Base-by-base conservation (phyloP, 2,113 vertebrate genomes). In the Daubentonia madagascariensis region DNA sequence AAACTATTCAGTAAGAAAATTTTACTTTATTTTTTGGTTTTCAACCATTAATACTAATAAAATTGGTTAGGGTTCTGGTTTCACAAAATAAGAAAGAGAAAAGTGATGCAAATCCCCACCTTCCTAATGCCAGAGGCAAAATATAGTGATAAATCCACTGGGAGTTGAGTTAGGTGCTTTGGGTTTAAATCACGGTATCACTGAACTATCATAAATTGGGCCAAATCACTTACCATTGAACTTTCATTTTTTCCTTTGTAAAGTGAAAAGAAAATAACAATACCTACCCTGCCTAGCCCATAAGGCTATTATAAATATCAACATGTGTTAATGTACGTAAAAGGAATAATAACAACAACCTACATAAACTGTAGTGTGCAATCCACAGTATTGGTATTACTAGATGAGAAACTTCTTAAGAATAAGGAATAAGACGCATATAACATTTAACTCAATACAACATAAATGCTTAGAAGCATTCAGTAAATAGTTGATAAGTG, bases 401-500 rank as follows among this genome's bases (percentile, higher is more conserved):
- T 59, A 63, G 25, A 48, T 20, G 54, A 30, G 7, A 93, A 93
- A 85, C 43, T 79, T 61, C 59, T 89, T 80, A 48, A 92, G 32
- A 92, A 50, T 85, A 73, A 23, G 7, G 25, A n/a, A 37, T 23
- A 30, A 80, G 57, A 85, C 72, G 63, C 18, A 89, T 50, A 2
- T 1, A 40, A 32, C 20, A 45, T 68, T 57, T 75, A 45, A 45
- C 32, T 14, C 40, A 59, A 37, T 0, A 43, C 1, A 59, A 40
- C 10, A 28, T 5, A 50, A 97, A 68, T 16, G 30, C 23, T 86
- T 87, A 43, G 12, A 96, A 70, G 73, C 3, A 35, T 45, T 91
- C 50, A 76, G 14, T 43, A 96, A 76, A 45, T 78, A 96, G 50
- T 94, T 92, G 35, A 23, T 84, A 76, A 40, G n/a, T 23, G 67